Evolutionary conservation across 2,888 invertebrate genomes (phyloP).

Genomic region (Latrodectus hesperus): DNA sequence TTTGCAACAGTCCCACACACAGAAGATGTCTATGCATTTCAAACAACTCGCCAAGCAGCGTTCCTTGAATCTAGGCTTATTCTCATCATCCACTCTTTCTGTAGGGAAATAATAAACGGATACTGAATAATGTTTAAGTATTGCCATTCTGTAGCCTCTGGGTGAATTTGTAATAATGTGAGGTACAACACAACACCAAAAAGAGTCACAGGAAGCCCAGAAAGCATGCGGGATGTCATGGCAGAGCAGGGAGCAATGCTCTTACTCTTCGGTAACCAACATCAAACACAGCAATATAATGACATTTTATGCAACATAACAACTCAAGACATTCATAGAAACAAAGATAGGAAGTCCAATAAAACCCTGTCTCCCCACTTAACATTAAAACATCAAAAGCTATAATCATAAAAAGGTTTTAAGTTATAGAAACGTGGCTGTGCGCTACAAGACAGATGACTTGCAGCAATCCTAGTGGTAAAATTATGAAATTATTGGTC

Average conservation of each 20-base stretch:
- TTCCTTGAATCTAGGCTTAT: slow-evolving; percentile 86
- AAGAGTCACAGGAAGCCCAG: slow-evolving; percentile 61
- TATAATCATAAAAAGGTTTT: too few relatives aligned
- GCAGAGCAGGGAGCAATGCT: slow-evolving; percentile 58
- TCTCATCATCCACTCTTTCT: slow-evolving; percentile 82
- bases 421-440: too few relatives aligned
- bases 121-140: slow-evolving; percentile 80
- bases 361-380: too few relatives aligned
- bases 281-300: background rate
- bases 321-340: too few relatives aligned
- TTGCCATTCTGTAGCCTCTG: slow-evolving; percentile 69
- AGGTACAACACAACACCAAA: slow-evolving; percentile 67
- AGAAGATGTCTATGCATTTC: slow-evolving; percentile 91
- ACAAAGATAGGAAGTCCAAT: too few relatives aligned
- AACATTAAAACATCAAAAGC: too few relatives aligned
- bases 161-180: slow-evolving; percentile 58
- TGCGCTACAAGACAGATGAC: too few relatives aligned
- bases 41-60: slow-evolving; percentile 84
- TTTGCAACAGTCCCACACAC: slow-evolving; percentile 95
- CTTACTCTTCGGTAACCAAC: slow-evolving; percentile 16
- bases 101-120: slow-evolving; percentile 97
- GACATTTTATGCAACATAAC: too few relatives aligned
- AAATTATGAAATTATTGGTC: too few relatives aligned
- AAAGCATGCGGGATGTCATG: slow-evolving; percentile 52
- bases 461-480: too few relatives aligned